Evolutionary conservation across 2,888 invertebrate genomes (phyloP).

Genomic region (Teleiodes luculella): DNA sequence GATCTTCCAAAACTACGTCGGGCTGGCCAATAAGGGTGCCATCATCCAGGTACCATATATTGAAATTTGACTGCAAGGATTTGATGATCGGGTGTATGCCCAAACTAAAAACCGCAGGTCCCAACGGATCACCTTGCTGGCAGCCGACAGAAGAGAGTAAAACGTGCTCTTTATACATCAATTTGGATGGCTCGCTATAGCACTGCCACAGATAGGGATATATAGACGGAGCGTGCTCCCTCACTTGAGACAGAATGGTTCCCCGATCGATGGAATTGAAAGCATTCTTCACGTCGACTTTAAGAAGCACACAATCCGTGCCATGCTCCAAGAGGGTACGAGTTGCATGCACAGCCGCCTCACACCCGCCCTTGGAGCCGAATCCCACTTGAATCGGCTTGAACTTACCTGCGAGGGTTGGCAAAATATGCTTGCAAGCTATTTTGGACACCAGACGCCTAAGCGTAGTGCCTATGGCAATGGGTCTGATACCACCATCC

Average conservation of each 20-base stretch:
- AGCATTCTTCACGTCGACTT: not conserved
- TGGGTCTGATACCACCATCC: too few species aligned
- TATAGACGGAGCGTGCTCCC: not conserved
- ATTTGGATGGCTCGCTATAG: not conserved
- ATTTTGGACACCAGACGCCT: too few species aligned
- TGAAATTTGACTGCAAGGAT: not conserved
- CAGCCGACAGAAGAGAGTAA: not conserved
- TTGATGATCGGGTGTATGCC: not conserved
- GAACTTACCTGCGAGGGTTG: too few species aligned
- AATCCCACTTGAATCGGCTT: not conserved
- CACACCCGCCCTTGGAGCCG: not conserved
- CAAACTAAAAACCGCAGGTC: not conserved
- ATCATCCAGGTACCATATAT: not conserved
- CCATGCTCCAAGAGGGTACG: not conserved
- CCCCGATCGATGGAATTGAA: not conserved
- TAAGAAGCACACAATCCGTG: not conserved
- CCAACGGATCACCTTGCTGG: constrained; percentile 1
- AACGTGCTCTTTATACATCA: constrained; percentile 3
- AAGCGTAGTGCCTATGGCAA: too few species aligned
- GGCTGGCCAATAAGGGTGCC: not conserved
- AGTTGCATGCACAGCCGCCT: not conserved
- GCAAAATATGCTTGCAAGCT: too few species aligned
- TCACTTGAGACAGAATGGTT: not conserved
- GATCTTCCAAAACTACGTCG: not conserved
- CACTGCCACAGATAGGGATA: not conserved